Evolutionary conservation across 2,888 invertebrate genomes (phyloP).

Genomic region (Nyleta sp.): DNA sequence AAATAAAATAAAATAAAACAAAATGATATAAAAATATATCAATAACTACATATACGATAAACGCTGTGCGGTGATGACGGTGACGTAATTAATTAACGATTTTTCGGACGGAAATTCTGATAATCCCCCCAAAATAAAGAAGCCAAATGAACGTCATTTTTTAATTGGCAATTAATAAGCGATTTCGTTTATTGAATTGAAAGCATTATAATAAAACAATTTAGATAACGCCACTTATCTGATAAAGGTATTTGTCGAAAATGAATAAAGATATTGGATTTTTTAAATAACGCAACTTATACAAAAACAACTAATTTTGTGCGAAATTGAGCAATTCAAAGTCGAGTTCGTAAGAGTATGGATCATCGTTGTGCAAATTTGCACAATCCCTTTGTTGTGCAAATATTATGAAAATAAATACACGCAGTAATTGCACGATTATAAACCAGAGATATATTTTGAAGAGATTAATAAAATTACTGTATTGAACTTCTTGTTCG

Average conservation of each 20-base stretch:
- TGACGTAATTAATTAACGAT: background rate
- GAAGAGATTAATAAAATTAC: background rate
- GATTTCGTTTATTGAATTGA: conserved; percentile 8
- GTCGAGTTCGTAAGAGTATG: conserved; percentile 2
- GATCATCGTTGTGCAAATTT: conserved; percentile 11
- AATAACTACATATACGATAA: background rate
- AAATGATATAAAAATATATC: too few species aligned
- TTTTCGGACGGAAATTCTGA: too few species aligned
- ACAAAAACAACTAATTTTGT: background rate
- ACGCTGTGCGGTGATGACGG: conserved; percentile 2
- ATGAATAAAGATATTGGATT: too few species aligned
- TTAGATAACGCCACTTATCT: conserved; percentile 20
- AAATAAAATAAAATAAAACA: too few species aligned
- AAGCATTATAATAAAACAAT: background rate
- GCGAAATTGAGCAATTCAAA: background rate
- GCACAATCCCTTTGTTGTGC: conserved; percentile 1
- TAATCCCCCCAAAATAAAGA: too few species aligned
- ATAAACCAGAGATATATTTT: background rate
- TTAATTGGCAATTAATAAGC: conserved; percentile 11
- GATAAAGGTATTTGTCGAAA: background rate
- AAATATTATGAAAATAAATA: conserved; percentile 40
- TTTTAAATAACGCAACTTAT: too few species aligned
- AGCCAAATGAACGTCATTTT: background rate
- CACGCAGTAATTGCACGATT: background rate
- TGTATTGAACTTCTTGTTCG: background rate